phyloP scores from a whole-genome alignment of 2,113 vertebrate genomes.

The Oncorhynchus clarkii region DNA sequence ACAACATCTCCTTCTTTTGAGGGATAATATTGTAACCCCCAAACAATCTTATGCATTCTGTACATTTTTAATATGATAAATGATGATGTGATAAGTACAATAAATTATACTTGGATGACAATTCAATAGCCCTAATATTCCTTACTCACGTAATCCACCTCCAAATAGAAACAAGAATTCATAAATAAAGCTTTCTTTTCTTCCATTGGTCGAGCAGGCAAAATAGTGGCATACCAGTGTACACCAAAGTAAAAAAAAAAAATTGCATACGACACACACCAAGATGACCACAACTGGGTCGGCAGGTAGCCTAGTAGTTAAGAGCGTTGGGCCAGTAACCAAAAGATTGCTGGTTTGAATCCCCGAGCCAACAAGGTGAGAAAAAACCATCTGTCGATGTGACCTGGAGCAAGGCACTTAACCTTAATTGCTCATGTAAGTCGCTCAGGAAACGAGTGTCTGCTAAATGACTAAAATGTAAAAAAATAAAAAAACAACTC shows the following conservation, averaged over 20 bases:
- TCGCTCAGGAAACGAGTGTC: neutral
- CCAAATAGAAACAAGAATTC: constrained; percentile 1
- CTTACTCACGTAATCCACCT: neutral
- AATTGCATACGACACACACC: neutral
- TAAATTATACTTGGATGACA: neutral
- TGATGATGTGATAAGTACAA: neutral
- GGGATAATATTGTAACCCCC: neutral
- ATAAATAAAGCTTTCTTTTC: constrained; percentile 5
- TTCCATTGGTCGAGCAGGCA: constrained; percentile 3
- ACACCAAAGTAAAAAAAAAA: neutral
- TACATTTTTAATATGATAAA: neutral
- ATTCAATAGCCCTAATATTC: neutral
- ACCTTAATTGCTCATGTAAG: no score
- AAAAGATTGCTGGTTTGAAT: no score
- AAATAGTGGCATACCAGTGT: neutral
- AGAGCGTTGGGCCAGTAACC: no score
- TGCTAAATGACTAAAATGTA: neutral
- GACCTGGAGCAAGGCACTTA: no score
- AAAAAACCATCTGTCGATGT: no score
- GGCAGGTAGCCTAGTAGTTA: no score
- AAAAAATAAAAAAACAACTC: neutral
- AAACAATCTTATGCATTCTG: neutral
- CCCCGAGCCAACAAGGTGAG: no score
- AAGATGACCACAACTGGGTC: neutral
- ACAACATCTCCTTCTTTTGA: neutral